These are phyloP conservation scores for Alca torda DNA, from an alignment of 2,797 vertebrate genomes.

Conservation along the genomic window DNA sequence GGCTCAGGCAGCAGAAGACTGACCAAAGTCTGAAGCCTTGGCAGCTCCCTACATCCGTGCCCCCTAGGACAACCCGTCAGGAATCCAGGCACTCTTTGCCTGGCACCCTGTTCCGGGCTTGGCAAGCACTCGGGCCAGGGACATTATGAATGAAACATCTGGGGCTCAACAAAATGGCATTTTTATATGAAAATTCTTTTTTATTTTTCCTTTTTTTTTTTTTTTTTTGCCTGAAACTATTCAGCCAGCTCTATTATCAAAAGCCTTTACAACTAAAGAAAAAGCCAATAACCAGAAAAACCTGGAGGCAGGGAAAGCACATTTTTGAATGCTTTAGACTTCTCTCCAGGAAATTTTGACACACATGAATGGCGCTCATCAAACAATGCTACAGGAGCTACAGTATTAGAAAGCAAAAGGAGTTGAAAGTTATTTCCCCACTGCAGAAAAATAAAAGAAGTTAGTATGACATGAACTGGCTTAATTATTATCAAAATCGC, in stretches of 20 bases:
- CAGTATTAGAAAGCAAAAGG: not conserved
- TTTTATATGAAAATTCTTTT: not conserved
- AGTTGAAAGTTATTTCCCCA: not conserved
- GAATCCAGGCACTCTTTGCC: not conserved
- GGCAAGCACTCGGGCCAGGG: fast-evolving
- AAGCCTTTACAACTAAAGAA: not conserved
- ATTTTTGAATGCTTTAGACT: not conserved
- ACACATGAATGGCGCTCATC: not conserved
- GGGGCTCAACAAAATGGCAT: not conserved
- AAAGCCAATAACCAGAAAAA: not conserved
- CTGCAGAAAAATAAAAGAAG: not conserved
- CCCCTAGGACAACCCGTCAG: not conserved
- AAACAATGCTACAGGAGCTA: not conserved
- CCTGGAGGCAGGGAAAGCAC: not conserved
- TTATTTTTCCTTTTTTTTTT: too few relatives aligned
- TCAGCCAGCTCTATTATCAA: not conserved
- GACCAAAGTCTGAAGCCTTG: not conserved
- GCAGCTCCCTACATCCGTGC: fast-evolving
- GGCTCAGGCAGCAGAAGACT: not conserved
- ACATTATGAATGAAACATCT: not conserved
- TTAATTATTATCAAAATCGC: not conserved
- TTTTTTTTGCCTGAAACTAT: not conserved
- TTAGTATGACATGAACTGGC: not conserved
- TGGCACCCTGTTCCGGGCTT: not conserved
- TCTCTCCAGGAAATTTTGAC: not conserved